Percentiles rank a stretch among this genome's conserved stretches.
These are phyloP conservation scores for Rhagonycha lutea DNA, from an alignment of 2,888 invertebrate genomes.

Conservation along the genomic window DNA sequence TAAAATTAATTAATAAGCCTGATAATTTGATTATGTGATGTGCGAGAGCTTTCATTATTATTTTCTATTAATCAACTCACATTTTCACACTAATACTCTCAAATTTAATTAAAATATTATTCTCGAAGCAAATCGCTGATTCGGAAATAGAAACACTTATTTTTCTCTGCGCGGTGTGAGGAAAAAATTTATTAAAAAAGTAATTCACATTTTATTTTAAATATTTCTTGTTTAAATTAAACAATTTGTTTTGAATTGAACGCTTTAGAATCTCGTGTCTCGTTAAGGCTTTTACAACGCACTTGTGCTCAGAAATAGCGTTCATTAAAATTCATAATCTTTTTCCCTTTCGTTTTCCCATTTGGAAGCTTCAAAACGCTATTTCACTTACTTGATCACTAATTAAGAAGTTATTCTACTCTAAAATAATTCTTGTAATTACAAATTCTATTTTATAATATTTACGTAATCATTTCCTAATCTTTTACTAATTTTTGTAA, in stretches of 20 bases:
- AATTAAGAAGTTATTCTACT: background rate
- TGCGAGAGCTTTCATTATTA: background rate
- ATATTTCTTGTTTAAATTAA: background rate
- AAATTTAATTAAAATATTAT: background rate
- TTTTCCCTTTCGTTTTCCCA: background rate
- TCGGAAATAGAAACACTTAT: background rate
- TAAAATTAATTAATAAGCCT: constrained; percentile 4
- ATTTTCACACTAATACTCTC: background rate
- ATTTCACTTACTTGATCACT: background rate
- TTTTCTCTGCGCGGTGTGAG: background rate
- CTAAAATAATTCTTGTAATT: background rate
- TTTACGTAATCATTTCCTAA: background rate
- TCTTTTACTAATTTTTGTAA: background rate
- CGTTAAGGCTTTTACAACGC: background rate
- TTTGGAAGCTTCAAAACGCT: background rate
- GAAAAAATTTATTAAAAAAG: background rate
- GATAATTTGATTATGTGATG: background rate
- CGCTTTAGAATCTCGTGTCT: background rate
- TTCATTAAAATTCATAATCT: background rate
- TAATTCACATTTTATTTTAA: background rate
- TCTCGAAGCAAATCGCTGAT: background rate
- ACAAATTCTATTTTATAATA: background rate
- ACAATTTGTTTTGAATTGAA: background rate
- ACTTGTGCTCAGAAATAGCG: background rate
- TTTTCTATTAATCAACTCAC: background rate